Evolutionary conservation across 1,140 invertebrate species (phyloP).

Genomic region (Lordiphosa collinella): DNA sequence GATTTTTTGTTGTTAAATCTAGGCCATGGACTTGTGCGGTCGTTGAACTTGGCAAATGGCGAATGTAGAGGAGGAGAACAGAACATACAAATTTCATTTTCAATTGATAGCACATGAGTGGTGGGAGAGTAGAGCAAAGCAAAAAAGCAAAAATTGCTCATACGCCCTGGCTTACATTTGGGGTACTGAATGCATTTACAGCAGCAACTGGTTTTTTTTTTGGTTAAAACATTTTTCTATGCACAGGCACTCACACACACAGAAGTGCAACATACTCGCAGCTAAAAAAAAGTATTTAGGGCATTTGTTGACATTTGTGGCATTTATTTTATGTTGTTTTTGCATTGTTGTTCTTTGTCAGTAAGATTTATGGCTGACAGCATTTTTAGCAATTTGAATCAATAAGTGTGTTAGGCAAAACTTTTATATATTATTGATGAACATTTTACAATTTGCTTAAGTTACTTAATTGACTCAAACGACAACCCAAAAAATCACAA

Average conservation of each 20-base stretch:
- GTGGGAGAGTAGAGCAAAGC: too few species aligned
- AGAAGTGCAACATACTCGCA: conserved; percentile 12
- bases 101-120: conserved; percentile 33
- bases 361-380: conserved; percentile 47
- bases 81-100: conserved; percentile 51
- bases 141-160: conserved; percentile 14
- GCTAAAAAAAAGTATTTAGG: conserved; percentile 49
- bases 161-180: conserved; percentile 12
- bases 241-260: conserved; percentile 16
- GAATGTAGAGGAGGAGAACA: not conserved
- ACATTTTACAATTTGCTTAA: too few species aligned
- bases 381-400: conserved; percentile 23
- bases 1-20: conserved; percentile 60
- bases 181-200: conserved; percentile 9
- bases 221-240: not conserved
- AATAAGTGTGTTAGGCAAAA: conserved; percentile 9
- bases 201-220: conserved; percentile 24
- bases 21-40: conserved; percentile 75
- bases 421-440: too few species aligned
- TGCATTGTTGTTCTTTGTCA: conserved; percentile 15
- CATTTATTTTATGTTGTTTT: conserved; percentile 31
- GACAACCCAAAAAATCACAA: too few species aligned
- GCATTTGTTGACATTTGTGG: conserved; percentile 62
- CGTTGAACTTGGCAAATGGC: conserved; percentile 71
- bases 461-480: too few species aligned